A percentile compares a stretch with the other conserved stretches of the same genome.
Evolutionary conservation across 1,140 invertebrate species (phyloP).

Genomic region (Tenebrio molitor): DNA sequence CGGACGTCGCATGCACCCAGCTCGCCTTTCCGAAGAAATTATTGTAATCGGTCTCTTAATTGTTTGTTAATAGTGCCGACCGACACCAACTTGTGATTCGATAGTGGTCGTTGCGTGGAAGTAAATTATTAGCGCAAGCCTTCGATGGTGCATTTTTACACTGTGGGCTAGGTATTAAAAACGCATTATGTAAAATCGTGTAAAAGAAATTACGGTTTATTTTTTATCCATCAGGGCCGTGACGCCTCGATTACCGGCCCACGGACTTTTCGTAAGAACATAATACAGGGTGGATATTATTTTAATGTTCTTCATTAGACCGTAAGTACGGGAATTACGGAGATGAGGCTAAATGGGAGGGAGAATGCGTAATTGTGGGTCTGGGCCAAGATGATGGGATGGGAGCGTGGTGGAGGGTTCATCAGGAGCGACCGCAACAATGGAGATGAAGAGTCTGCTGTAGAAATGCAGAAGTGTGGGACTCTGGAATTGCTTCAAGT

Average conservation of each 20-base stretch:
- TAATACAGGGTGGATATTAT: constrained; percentile 23
- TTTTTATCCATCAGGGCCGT: constrained; percentile 25
- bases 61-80: constrained; percentile 15
- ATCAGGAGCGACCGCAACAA: too few relatives aligned
- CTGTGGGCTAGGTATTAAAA: constrained; percentile 23
- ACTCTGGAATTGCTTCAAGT: too few relatives aligned
- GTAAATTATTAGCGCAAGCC: constrained; percentile 28
- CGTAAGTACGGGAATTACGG: constrained; percentile 16
- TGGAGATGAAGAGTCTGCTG: too few relatives aligned
- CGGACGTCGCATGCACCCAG: neutral
- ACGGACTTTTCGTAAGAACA: neutral
- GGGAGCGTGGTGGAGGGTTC: too few relatives aligned
- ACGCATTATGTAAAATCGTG: constrained; percentile 40
- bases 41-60: constrained; percentile 18
- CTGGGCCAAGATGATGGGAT: too few relatives aligned
- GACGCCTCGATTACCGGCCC: constrained; percentile 22
- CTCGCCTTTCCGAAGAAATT: neutral
- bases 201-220: constrained; percentile 25
- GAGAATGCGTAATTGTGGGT: constrained; percentile 1
- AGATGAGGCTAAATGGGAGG: constrained; percentile 8
- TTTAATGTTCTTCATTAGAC: constrained; percentile 33
- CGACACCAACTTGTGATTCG: constrained; percentile 1
- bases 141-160: constrained; percentile 33
- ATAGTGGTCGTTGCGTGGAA: constrained; percentile 32
- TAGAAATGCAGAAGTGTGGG: too few relatives aligned